phyloP scores from a whole-genome alignment of 2,888 invertebrate species.

The Nomada fucata region DNA sequence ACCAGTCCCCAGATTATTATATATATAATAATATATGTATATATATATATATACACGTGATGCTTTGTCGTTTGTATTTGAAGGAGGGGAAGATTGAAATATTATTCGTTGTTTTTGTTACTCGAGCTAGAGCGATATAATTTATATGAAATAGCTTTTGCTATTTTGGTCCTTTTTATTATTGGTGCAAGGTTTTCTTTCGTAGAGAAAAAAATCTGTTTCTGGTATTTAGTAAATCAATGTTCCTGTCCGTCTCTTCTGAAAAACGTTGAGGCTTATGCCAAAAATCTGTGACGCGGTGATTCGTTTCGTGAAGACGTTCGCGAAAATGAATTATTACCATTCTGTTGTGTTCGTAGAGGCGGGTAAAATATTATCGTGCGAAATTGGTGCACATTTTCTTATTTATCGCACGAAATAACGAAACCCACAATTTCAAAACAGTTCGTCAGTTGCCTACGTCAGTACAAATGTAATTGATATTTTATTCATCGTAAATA shows the following conservation, averaged over 20 bases:
- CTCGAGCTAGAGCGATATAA: too few relatives aligned
- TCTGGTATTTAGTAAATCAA: neutral
- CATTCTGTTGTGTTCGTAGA: neutral
- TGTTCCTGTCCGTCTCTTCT: neutral
- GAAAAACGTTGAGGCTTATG: neutral
- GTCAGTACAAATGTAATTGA: neutral
- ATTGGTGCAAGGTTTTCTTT: neutral
- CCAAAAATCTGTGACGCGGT: neutral
- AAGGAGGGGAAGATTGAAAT: too few relatives aligned
- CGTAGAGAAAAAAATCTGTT: neutral
- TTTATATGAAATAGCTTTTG: too few relatives aligned
- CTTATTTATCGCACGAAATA: neutral
- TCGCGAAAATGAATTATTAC: neutral
- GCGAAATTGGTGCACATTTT: neutral
- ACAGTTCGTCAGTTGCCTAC: neutral
- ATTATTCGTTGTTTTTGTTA: too few relatives aligned
- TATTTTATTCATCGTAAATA: neutral
- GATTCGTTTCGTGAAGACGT: neutral
- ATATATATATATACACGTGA: too few relatives aligned
- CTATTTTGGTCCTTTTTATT: neutral
- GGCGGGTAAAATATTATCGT: neutral
- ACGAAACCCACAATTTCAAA: neutral
- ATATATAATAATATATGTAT: too few relatives aligned
- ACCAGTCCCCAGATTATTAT: too few relatives aligned
- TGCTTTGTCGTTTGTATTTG: too few relatives aligned